A percentile compares a stretch with the other conserved stretches of the same genome.
These are phyloP conservation scores for Pristionchus exspectatus DNA, from an alignment of 2,888 invertebrate species.

Conservation along the genomic window DNA sequence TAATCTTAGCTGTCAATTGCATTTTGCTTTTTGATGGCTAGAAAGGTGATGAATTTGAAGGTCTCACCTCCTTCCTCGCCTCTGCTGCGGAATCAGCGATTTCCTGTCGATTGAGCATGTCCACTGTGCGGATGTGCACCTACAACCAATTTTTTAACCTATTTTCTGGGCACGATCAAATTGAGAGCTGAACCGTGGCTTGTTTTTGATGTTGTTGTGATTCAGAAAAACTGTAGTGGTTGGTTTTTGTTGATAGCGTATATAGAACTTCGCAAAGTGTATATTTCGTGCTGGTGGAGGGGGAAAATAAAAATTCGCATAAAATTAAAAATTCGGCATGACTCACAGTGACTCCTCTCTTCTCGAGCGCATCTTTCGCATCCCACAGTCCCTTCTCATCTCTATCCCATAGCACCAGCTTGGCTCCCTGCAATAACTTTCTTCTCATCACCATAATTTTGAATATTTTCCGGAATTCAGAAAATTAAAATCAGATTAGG, in stretches of 20 bases:
- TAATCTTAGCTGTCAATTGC: too few species aligned
- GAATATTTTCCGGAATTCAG: too few species aligned
- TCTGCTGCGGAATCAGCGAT: constrained; percentile 36
- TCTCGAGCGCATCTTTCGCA: constrained; percentile 2
- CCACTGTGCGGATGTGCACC: constrained; percentile 30
- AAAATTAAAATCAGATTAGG: too few species aligned
- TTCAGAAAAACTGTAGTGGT: too few species aligned
- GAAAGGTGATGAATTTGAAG: not conserved
- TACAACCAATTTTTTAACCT: not conserved
- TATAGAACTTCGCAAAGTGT: too few species aligned
- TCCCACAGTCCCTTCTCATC: constrained; percentile 50
- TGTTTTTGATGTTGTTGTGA: too few species aligned
- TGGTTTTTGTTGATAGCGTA: too few species aligned
- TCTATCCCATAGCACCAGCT: constrained; percentile 43
- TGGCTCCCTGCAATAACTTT: not conserved
- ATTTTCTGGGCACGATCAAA: too few species aligned
- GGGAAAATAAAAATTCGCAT: not conserved
- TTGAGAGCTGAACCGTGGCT: too few species aligned
- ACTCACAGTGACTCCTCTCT: constrained; percentile 39
- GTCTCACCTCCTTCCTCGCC: constrained; percentile 32
- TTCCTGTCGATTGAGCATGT: constrained; percentile 27
- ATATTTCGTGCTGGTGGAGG: too few species aligned
- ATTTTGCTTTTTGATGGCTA: not conserved
- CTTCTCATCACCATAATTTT: not conserved
- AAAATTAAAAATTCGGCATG: not conserved